Evolutionary conservation across 2,888 invertebrate genomes (phyloP).

Genomic region (Xanthia icteritia): DNA sequence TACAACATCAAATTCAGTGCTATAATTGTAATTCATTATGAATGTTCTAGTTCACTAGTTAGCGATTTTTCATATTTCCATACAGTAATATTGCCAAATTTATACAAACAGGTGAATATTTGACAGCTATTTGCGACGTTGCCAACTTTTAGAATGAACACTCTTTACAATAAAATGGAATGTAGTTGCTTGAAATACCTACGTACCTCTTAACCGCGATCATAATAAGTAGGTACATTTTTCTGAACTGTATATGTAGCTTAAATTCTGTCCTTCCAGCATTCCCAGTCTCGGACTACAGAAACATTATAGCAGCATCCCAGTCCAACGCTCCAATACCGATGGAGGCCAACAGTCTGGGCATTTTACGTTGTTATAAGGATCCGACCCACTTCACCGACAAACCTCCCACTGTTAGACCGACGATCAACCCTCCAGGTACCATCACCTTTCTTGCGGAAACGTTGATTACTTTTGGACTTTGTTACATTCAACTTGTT

Average conservation of each 20-base stretch:
- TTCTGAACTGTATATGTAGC: neutral
- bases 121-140: too few species aligned
- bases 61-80: too few species aligned
- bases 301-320: constrained; percentile 90
- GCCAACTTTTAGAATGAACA: too few species aligned
- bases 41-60: too few species aligned
- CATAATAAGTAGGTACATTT: neutral
- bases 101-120: too few species aligned
- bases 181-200: too few species aligned
- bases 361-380: constrained; percentile 90
- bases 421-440: constrained; percentile 89
- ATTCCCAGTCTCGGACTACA: constrained; percentile 89
- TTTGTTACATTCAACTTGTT: neutral
- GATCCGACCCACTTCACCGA: constrained; percentile 91
- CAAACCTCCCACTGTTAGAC: constrained; percentile 88
- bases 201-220: too few species aligned
- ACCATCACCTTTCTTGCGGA: neutral
- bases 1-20: too few species aligned
- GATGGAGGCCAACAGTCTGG: constrained; percentile 89
- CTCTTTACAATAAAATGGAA: too few species aligned
- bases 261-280: constrained; percentile 74
- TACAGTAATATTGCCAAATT: too few species aligned
- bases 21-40: too few species aligned
- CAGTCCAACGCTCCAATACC: constrained; percentile 91
- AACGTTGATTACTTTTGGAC: neutral